Evolutionary conservation across 35 echinoderm and acorn worm genomes (phyloP), one percentile per base, ranked within the genome.

Genomic region (Lytechinus variegatus): DNA sequence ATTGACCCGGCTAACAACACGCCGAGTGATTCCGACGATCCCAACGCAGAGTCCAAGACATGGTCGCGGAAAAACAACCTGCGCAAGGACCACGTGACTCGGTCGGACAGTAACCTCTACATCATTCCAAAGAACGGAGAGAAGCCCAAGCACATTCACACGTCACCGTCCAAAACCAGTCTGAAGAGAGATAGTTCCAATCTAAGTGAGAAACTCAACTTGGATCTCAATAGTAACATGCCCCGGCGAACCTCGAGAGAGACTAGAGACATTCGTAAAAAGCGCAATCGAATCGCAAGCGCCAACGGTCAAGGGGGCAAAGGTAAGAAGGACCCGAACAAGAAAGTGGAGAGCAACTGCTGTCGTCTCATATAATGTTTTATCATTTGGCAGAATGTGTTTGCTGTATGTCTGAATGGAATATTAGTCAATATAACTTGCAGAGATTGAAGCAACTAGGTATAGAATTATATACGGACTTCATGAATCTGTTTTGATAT

Each of bases 1-100:
- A 99, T 99, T 13, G 98, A 99, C 86, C 98, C 98, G 13, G 97
- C 97, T 95, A 99, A 99, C 95, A 99, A 97, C 6, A 99, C 98
- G 21, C 98, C 98, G 2, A 98, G 96, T 27, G 97, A 99, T 72
- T 98, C 97, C 4, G 97, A 99, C 86, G 98, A 99, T 33, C 98
- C 97, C 54, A 86, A 79, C 2, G 94, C 94, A 3, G 98, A 99
- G 54, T 92, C 52, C 29, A 97, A 95, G 91, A 95, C 97, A 27
- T 96, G 95, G 89, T 94, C 95, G 16, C 98, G 96, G 61, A 97
- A 98, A 72, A 95, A 94, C 95, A 97, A 97, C 92, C 61, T 95
- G 53, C 95, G 92, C 27, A 94, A 96, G 55, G 91, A 61, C 19
- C 86, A 96, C 86, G 33, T 96, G 90, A 96, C 92, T 27, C 93